Evolutionary conservation across 1,140 invertebrate genomes (phyloP).

Genomic region (Schlechtendalia chinensis): DNA sequence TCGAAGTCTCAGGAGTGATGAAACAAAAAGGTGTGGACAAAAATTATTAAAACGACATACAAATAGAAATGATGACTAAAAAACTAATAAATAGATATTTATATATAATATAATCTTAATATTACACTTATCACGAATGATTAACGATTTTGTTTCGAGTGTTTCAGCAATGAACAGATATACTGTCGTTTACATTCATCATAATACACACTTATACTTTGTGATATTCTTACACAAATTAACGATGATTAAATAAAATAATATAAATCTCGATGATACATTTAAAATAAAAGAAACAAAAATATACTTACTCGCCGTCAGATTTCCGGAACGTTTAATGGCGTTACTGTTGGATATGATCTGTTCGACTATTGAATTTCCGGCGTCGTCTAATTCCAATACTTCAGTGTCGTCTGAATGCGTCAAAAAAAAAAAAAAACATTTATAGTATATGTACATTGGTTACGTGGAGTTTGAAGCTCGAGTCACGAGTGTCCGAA

Average conservation of each 20-base stretch:
- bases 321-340: not conserved
- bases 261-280: not conserved
- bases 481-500: too few species aligned
- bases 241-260: not conserved
- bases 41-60: not conserved
- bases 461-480: too few species aligned
- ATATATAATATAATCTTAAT: too few species aligned
- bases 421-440: not conserved
- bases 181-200: not conserved
- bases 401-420: constrained; percentile 22
- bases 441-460: too few species aligned
- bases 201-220: not conserved
- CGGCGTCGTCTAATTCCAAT: constrained; percentile 15
- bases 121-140: too few species aligned
- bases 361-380: constrained; percentile 23
- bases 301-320: not conserved
- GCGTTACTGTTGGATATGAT: constrained; percentile 15
- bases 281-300: too few species aligned
- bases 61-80: not conserved
- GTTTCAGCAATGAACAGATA: not conserved
- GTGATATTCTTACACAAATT: not conserved
- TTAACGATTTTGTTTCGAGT: constrained; percentile 22
- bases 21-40: constrained; percentile 15
- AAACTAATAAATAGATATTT: too few species aligned
- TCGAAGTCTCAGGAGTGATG: not conserved